Base-by-base conservation (phyloP, 2,797 vertebrate genomes). In the Enteromius mattozi region DNA sequence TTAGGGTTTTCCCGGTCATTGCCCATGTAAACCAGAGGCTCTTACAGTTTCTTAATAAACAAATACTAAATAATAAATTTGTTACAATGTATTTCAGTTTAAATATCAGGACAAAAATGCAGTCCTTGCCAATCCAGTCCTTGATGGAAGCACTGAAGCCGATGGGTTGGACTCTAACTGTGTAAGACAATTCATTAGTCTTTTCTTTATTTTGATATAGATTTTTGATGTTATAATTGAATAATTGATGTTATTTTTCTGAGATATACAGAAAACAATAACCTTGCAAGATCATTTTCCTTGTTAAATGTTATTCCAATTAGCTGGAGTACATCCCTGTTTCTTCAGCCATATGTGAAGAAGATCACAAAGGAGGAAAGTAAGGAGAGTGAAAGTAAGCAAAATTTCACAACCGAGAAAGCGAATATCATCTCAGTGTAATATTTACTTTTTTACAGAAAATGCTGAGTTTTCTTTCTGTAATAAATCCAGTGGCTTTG, bases 321-420 rank as follows among this genome's bases (percentile, higher is more conserved):
- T 70, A 81, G 79, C 2, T 56, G 49, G 30, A 51, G 47, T 7
- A 40, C 27, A 27, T 69, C 79, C 37, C 2, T 81, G 79, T 56
- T 54, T 35, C 54, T 81, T n/a, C 2, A 56, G 33, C 17, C 63
- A 19, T 6, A 66, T 16, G 16, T 7, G 40, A 14, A 45, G 27
- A 66, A 17, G 8, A 19, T 66, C 9, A 65, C 42, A 79, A 7
- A 61, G 14, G 40, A 21, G 37, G 17, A 47, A 47, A 47, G 21
- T 7, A 8, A 19, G 4, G 59, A 66, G 16, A 63, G 54, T 9
- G 24, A 40, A 61, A n/a, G 9, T 76, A 40, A 59, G 14, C 21
- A 10, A 19, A 74, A 7, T 30, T 56, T 56, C 54, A n/a, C 7
- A 8, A n/a, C 8, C 0, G 7, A 56, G 19, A 56, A 56, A 3